phyloP scores from a whole-genome alignment of 2,113 vertebrate species.

The Clarias macrocephalus region DNA sequence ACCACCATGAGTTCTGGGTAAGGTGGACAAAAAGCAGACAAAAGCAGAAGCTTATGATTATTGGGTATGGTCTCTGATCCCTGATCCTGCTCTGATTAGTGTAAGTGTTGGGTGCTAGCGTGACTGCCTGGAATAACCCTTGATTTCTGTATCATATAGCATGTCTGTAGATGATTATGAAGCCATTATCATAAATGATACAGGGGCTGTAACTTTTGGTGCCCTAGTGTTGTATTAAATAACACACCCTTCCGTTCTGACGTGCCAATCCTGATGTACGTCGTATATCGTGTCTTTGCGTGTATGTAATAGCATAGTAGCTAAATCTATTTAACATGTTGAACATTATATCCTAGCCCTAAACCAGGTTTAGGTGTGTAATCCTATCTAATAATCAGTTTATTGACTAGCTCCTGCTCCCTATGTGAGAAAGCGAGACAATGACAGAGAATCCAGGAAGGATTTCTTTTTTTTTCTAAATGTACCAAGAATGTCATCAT shows the following conservation, averaged over 20 bases:
- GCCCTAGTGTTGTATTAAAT: not conserved
- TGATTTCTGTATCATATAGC: conserved; percentile 1
- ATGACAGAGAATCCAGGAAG: not conserved
- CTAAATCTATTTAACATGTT: not conserved
- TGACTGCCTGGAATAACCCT: not conserved
- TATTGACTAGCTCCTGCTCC: not conserved
- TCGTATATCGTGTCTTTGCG: not conserved
- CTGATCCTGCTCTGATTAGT: not conserved
- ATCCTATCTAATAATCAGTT: not conserved
- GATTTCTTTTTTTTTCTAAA: not conserved
- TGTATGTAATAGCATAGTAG: not conserved
- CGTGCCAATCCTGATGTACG: not conserved
- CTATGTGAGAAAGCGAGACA: not conserved
- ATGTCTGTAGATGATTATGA: not conserved
- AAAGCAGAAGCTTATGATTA: conserved; percentile 15
- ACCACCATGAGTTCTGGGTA: not conserved
- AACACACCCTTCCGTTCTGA: conserved; percentile 5
- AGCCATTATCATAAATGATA: not conserved
- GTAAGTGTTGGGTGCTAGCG: not conserved
- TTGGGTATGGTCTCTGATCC: not conserved
- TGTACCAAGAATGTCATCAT: conserved; percentile 29
- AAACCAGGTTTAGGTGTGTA: not conserved
- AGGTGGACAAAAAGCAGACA: not conserved
- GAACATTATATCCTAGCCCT: not conserved
- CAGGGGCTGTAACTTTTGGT: not conserved